Evolutionary conservation across 64 coral and sea anemone genomes (phyloP), one percentile per base, ranked within the genome.

Genomic region (Stylophora pistillata): DNA sequence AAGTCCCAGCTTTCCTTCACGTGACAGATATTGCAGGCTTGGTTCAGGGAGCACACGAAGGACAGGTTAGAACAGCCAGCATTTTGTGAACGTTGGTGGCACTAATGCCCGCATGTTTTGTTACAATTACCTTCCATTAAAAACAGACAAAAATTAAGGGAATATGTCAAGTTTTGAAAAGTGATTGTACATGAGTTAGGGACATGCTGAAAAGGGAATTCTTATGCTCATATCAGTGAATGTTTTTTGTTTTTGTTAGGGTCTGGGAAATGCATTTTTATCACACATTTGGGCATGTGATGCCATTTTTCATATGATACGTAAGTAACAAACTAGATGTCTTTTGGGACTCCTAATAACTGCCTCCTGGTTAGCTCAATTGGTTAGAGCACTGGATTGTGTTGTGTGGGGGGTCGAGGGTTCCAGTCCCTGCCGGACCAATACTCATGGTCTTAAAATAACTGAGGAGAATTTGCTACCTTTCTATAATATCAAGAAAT

Each of bases 261-360:
- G 97, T 65, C 90, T 99, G 31, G 97, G 97, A 75, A 99, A 99
- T 93, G 97, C 97, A 11, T 99, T 99, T 74, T 66, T 99, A 61
- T 99, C 97, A 0, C 97, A 99, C 72, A 99, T 99, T 18, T 93
- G 90, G 88, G 97, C 97, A 16, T 99, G 97, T 91, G 97, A 99
- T 93, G 97, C 97, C 6, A 71, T 99, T 75, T 93, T 99, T 25
- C 97, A 99, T 90, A 87, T 99, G 78, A 86, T 99, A 76, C 90
- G 97, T 99, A 93, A 99, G 97, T 99, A 70, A n/a, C 21, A 89
- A 25, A 16, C 52, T n/a, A 53, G 5, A 16, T 18, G n/a, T 23
- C 7, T 14, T 83, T 47, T 57, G 73, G 37, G 37, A 47, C 3
- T 47, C 37, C 3, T n/a, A n/a, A n/a, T n/a, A n/a, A n/a, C n/a